Evolutionary conservation across 2,797 vertebrate species (phyloP).

Genomic region (Chelmon rostratus): DNA sequence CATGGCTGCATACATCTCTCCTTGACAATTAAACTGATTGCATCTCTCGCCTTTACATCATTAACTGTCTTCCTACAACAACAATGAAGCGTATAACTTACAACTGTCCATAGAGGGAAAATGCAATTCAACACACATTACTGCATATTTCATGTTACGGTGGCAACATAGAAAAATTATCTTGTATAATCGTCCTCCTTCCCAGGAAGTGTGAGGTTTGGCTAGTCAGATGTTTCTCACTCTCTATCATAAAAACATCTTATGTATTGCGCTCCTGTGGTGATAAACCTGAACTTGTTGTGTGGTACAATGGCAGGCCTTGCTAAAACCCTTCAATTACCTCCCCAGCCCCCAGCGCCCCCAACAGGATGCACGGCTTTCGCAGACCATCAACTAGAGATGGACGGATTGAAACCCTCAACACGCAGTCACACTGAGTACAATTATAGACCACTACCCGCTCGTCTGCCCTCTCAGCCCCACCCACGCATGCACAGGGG

Average conservation of each 20-base stretch:
- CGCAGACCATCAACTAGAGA: conserved; percentile 68
- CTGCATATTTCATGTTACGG: background rate
- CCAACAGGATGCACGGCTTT: conserved; percentile 65
- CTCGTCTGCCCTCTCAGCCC: conserved; percentile 65
- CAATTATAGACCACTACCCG: conserved; percentile 79
- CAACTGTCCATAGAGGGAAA: conserved; percentile 1
- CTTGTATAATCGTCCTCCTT: conserved; percentile 15
- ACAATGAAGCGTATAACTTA: conserved; percentile 9
- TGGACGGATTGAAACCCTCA: conserved; percentile 55
- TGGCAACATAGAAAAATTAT: background rate
- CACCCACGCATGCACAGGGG: conserved; percentile 68
- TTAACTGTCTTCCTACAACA: conserved; percentile 32
- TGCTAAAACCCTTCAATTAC: conserved; percentile 78
- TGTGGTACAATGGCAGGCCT: conserved; percentile 54
- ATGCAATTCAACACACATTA: conserved; percentile 10
- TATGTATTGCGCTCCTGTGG: conserved; percentile 52
- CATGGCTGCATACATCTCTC: conserved; percentile 33
- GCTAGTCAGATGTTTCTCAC: conserved; percentile 18
- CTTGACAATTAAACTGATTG: conserved; percentile 49
- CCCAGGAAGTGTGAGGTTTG: conserved; percentile 11
- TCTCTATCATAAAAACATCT: conserved; percentile 20
- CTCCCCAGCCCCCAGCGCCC: conserved; percentile 45
- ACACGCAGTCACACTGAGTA: conserved; percentile 61
- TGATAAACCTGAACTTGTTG: conserved; percentile 58
- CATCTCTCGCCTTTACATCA: conserved; percentile 30